phyloP scores from a whole-genome alignment of 2,113 vertebrate species.

The Tachysurus vachellii region DNA sequence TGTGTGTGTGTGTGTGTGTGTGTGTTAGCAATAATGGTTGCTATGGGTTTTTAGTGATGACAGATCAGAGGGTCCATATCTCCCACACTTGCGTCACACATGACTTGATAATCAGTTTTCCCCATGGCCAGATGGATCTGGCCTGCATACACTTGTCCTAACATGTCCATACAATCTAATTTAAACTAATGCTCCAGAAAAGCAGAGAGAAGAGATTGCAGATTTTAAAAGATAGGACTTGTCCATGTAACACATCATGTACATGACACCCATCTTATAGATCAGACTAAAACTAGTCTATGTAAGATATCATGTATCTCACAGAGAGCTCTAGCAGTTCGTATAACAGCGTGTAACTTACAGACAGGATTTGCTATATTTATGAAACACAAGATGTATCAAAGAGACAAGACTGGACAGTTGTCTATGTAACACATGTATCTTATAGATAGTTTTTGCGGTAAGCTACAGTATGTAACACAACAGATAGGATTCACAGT shows the following conservation, averaged over 20 bases:
- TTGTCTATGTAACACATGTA: too few species aligned
- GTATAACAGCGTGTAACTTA: not conserved
- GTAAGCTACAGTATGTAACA: too few species aligned
- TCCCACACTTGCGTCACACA: slow-evolving; percentile 44
- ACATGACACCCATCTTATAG: not conserved
- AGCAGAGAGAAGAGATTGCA: not conserved
- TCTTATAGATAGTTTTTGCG: too few species aligned
- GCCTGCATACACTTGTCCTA: slow-evolving; percentile 4
- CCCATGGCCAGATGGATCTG: slow-evolving; percentile 22
- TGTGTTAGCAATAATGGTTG: not conserved
- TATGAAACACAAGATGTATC: too few species aligned
- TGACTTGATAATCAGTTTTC: slow-evolving; percentile 30
- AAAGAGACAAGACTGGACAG: too few species aligned
- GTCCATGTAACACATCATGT: not conserved
- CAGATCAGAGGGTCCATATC: slow-evolving; percentile 34
- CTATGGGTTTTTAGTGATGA: slow-evolving; percentile 22
- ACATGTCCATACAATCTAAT: slow-evolving; percentile 3
- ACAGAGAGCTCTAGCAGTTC: not conserved
- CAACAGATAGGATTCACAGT: not conserved
- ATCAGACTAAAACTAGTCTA: not conserved
- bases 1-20: slow-evolving; percentile 4
- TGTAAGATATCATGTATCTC: not conserved
- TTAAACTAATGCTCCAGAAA: slow-evolving; percentile 16
- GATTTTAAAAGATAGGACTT: not conserved
- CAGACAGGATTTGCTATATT: too few species aligned